Conservation (phyloP, 1,140 invertebrate genomes). For the Subanguina moxae region DNA sequence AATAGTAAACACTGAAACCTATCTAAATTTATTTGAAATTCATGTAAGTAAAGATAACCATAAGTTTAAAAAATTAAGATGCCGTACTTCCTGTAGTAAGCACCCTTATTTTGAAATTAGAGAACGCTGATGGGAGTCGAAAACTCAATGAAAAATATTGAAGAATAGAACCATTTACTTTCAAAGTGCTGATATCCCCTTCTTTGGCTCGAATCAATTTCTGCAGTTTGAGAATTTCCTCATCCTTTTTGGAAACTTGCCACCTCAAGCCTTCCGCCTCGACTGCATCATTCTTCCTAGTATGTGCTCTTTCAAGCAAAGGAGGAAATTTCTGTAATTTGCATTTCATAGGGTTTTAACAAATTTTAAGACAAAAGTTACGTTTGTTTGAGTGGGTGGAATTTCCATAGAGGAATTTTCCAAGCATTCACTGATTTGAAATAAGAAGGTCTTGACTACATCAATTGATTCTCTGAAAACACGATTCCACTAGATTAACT, state of each 20-base stretch:
- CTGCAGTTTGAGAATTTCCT: conserved; percentile 48
- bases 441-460: conserved; percentile 13
- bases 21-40: too few relatives aligned
- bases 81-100: too few relatives aligned
- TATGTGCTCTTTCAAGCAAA: conserved; percentile 50
- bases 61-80: too few relatives aligned
- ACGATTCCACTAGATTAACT: neutral
- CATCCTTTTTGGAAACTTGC: conserved; percentile 58
- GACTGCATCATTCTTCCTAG: conserved; percentile 51
- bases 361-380: neutral
- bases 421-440: conserved; percentile 17
- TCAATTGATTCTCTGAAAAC: conserved; percentile 7
- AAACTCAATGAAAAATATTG: neutral
- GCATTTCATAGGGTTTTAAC: neutral
- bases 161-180: conserved; percentile 20
- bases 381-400: conserved; percentile 26
- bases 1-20: too few relatives aligned
- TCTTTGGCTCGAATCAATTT: conserved; percentile 27
- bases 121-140: too few relatives aligned
- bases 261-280: conserved; percentile 56
- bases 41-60: too few relatives aligned
- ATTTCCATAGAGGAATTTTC: conserved; percentile 38
- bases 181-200: conserved; percentile 35
- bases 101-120: too few relatives aligned
- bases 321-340: conserved; percentile 31